Evolutionary conservation across 2,888 invertebrate species (phyloP), one percentile per base, ranked within the genome.

Genomic region (Entomobrya multifasciata): DNA sequence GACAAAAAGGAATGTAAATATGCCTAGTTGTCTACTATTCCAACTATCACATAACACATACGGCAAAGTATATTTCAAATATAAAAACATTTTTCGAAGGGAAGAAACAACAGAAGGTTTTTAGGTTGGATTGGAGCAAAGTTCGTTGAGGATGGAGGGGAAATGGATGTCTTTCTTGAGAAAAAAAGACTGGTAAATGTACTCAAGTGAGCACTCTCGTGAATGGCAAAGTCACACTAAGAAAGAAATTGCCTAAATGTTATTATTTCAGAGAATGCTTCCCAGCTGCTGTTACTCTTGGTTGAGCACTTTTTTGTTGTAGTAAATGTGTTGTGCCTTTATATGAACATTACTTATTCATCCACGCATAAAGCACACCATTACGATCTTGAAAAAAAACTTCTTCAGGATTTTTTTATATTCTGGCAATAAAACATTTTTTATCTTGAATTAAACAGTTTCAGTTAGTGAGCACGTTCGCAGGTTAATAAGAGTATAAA

Each of bases 201-300:
- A 65, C 30, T 67, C 80, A 67, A 78, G 77, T 60, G n/a, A n/a
- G n/a, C n/a, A n/a, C n/a, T n/a, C n/a, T n/a, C n/a, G n/a, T n/a
- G 67, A 67, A 65, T 41, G 57, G 30, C 10, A 70, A 81, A 81
- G 81, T 55, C 67, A 72, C 41, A 55, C 13, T 52, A 36, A 60
- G n/a, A n/a, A n/a, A 77, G 57, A 84, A 77, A 74, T 77, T 55
- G 55, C 62, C 60, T 77, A 77, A 72, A 65, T 67, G 77, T 77
- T 77, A 55, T 81, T 67, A 47, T 52, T 74, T 47, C 36, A 65
- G 44, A 79, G 65, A n/a, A n/a, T 76, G 22, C 62, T 62, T 76
- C 74, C 76, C 84, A 77, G 57, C 76, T 77, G 84, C 20, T 77
- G 76, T 65, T 84, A 65, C 84, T 72, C 85, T 85, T 77, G 70